Percentiles rank a stretch among this genome's conserved stretches.
These are phyloP conservation scores for Harpegnathos saltator DNA, from an alignment of 1,140 invertebrate species.

Conservation along the genomic window DNA sequence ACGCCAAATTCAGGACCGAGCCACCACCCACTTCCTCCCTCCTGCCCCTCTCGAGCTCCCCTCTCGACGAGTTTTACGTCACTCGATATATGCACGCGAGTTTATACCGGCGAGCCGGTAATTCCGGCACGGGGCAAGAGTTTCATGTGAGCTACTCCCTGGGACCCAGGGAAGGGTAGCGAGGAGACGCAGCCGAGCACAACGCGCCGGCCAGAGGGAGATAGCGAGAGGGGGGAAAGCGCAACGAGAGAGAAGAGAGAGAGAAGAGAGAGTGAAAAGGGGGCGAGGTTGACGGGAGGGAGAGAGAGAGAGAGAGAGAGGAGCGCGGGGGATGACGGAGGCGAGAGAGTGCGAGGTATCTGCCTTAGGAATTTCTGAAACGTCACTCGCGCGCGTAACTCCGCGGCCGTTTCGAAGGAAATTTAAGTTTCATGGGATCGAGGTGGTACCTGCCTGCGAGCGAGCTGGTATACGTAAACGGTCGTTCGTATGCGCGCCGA, in stretches of 20 bases:
- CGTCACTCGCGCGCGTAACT: constrained; percentile 79
- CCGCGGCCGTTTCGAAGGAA: constrained; percentile 78
- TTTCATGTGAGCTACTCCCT: constrained; percentile 72
- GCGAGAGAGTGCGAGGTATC: constrained; percentile 69
- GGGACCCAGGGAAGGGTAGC: background rate
- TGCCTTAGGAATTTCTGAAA: constrained; percentile 80
- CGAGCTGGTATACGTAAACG: constrained; percentile 64
- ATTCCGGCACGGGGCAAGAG: constrained; percentile 78
- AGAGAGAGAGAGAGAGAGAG: background rate
- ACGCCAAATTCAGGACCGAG: constrained; percentile 74
- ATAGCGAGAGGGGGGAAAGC: background rate
- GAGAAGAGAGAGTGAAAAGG: no score
- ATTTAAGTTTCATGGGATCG: constrained; percentile 81
- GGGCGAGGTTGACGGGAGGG: no score
- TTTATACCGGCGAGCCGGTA: constrained; percentile 79
- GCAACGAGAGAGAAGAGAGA: background rate
- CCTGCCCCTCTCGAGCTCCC: background rate
- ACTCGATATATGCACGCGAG: constrained; percentile 79
- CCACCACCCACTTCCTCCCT: constrained; percentile 25
- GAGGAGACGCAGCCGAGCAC: background rate
- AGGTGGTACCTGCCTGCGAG: constrained; percentile 22
- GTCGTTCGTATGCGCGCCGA: constrained; percentile 68
- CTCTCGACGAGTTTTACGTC: constrained; percentile 80
- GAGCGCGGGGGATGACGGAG: background rate
- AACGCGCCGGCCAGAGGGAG: background rate